Evolutionary conservation across 37 sponge, comb jelly and placozoan species (phyloP).

Genomic region (Bolinopsis microptera): DNA sequence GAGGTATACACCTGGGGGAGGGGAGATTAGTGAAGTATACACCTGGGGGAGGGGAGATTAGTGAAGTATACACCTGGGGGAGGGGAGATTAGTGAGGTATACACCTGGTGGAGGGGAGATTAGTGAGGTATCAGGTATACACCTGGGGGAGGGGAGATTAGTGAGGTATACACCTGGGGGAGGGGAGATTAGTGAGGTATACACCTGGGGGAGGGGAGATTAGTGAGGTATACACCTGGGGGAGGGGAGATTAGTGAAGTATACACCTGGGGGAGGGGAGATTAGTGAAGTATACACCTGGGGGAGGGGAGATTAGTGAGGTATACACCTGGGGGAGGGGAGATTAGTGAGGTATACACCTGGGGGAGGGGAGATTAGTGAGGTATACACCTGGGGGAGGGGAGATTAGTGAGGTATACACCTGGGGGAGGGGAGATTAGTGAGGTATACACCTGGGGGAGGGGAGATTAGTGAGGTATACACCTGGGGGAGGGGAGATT

Average conservation of each 20-base stretch:
- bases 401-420: background rate
- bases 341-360: background rate
- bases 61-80: background rate
- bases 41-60: background rate
- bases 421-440: background rate
- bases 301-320: background rate
- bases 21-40: too few relatives aligned
- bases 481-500: background rate
- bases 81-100: background rate
- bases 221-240: background rate
- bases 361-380: background rate
- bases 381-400: background rate
- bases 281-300: background rate
- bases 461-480: background rate
- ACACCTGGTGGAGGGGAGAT: background rate
- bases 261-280: background rate
- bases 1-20: background rate
- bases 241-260: too few relatives aligned
- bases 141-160: background rate
- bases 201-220: background rate
- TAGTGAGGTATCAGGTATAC: too few relatives aligned
- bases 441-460: conserved; percentile 2
- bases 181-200: background rate
- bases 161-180: background rate
- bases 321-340: background rate